Evolutionary conservation across 1,140 invertebrate species (phyloP).

Genomic region (Aradophagus sp.): DNA sequence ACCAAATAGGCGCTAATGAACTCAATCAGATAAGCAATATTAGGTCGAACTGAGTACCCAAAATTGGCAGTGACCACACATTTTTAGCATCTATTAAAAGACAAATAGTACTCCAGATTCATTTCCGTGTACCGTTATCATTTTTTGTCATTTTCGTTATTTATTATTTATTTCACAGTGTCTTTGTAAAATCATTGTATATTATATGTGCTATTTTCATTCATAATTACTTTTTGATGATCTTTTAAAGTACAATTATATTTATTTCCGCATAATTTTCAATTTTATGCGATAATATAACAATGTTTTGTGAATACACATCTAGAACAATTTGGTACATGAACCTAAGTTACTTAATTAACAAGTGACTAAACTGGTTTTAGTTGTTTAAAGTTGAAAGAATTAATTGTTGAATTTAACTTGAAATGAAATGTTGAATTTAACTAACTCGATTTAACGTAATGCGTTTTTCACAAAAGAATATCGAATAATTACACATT

Average conservation of each 20-base stretch:
- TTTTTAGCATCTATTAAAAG: no score
- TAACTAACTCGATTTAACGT: no score
- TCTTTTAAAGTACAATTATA: background rate
- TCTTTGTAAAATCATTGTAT: background rate
- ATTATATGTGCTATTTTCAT: no score
- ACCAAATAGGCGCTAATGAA: background rate
- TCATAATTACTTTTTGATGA: background rate
- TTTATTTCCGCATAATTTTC: background rate
- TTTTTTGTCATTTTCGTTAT: background rate
- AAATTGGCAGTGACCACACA: no score
- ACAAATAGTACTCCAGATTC: no score
- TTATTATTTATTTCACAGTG: background rate
- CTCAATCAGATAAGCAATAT: background rate
- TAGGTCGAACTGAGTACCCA: no score
- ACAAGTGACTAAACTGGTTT: conserved; percentile 41
- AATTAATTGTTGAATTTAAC: no score
- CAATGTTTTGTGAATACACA: conserved; percentile 21
- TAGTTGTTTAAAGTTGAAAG: conserved; percentile 43
- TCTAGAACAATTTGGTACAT: conserved; percentile 29
- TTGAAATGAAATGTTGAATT: no score
- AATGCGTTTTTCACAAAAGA: no score
- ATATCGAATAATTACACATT: no score
- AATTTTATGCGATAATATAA: conserved; percentile 1
- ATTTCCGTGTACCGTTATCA: no score
- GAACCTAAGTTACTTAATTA: conserved; percentile 34